phyloP scores from a whole-genome alignment of 2,888 invertebrate species.

The Tineola bisselliella region DNA sequence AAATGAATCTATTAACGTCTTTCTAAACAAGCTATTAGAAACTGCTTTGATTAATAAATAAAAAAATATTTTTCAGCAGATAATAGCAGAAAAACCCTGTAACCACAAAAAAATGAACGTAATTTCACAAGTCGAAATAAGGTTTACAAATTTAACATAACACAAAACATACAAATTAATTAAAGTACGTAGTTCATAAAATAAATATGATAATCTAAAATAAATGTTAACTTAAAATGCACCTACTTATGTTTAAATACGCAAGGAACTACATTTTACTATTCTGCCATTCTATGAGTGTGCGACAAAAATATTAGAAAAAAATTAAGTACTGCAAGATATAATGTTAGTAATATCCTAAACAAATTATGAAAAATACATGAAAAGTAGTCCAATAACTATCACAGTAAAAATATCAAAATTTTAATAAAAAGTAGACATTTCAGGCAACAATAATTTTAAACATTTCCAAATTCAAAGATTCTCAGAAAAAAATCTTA shows the following conservation, averaged over 20 bases:
- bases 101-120: not conserved
- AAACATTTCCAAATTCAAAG: not conserved
- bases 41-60: too few relatives aligned
- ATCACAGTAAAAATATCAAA: slow-evolving; percentile 63
- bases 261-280: slow-evolving; percentile 43
- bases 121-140: not conserved
- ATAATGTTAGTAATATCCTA: too few relatives aligned
- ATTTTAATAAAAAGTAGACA: slow-evolving; percentile 17
- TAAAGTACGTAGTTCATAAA: not conserved
- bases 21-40: too few relatives aligned
- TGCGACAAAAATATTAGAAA: too few relatives aligned
- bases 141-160: not conserved
- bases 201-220: not conserved
- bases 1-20: too few relatives aligned
- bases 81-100: too few relatives aligned
- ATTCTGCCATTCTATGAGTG: not conserved
- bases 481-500: not conserved
- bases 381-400: slow-evolving; percentile 47
- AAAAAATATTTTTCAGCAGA: too few relatives aligned
- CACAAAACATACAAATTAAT: not conserved
- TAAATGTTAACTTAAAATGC: slow-evolving; percentile 43
- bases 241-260: slow-evolving; percentile 36
- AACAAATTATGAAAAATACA: not conserved
- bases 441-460: not conserved
- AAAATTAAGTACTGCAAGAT: too few relatives aligned